phyloP scores from a whole-genome alignment of 2,113 vertebrate species.

The Speoplatyrhinus poulsoni region DNA sequence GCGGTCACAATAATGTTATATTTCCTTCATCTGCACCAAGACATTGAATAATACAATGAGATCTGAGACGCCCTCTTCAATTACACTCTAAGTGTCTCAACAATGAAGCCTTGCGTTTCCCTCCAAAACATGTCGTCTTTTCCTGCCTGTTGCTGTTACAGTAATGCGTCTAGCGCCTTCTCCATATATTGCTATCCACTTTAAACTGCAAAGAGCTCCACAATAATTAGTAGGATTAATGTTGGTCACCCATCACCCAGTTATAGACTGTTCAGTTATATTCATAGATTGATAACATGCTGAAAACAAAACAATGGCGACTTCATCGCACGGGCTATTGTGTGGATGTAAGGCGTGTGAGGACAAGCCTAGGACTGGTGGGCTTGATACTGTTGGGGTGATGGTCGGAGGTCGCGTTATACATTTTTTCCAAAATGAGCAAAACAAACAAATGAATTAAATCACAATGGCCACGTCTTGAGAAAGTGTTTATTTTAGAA shows the following conservation, averaged over 20 bases:
- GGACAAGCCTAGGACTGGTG: too few species aligned
- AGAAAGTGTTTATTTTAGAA: too few species aligned
- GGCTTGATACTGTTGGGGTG: too few species aligned
- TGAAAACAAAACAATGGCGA: background rate
- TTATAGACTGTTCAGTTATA: background rate
- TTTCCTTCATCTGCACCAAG: too few species aligned
- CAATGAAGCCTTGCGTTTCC: too few species aligned
- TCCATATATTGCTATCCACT: background rate
- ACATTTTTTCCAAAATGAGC: too few species aligned
- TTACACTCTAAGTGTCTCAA: too few species aligned
- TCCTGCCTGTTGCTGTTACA: background rate
- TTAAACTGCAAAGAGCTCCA: background rate
- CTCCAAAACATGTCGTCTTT: too few species aligned
- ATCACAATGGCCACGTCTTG: too few species aligned
- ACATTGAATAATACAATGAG: too few species aligned
- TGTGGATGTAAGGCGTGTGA: constrained; percentile 3
- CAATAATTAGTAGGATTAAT: background rate
- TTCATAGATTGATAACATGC: constrained; percentile 12
- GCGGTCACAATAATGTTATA: constrained; percentile 21
- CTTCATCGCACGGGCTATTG: constrained; percentile 16
- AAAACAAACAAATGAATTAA: too few species aligned
- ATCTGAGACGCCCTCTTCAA: background rate
- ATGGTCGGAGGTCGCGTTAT: too few species aligned
- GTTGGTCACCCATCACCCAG: background rate
- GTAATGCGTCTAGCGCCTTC: background rate